These are phyloP conservation scores for Cynopterus brachyotis DNA, from an alignment of 2,113 vertebrate species.

Conservation along the genomic window DNA sequence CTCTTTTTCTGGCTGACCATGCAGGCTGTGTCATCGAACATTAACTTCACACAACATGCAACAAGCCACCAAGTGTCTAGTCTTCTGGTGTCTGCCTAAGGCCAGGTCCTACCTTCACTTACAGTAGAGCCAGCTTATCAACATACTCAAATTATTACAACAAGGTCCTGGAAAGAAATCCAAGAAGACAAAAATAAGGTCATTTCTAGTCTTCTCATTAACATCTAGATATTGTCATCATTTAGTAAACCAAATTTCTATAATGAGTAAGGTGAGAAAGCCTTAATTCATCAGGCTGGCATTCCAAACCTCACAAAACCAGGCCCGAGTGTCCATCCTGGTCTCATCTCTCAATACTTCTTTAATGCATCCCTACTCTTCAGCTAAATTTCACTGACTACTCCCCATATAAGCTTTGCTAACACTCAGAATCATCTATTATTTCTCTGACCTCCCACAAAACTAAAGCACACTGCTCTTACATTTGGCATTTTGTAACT, in stretches of 20 bases:
- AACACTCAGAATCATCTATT: background rate
- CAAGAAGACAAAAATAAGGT: background rate
- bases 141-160: constrained; percentile 18
- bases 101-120: constrained; percentile 28
- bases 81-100: constrained; percentile 54
- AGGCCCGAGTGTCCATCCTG: background rate
- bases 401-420: background rate
- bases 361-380: background rate
- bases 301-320: background rate
- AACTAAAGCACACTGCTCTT: background rate
- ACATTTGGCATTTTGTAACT: background rate
- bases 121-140: background rate
- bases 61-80: background rate
- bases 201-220: constrained; percentile 5
- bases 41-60: constrained; percentile 66
- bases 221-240: background rate
- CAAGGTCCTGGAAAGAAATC: constrained; percentile 8
- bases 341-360: background rate
- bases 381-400: background rate
- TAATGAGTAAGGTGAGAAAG: background rate
- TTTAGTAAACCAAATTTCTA: constrained; percentile 14
- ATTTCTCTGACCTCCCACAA: background rate
- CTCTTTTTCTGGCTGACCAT: constrained; percentile 68
- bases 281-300: background rate
- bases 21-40: constrained; percentile 60